Evolutionary conservation across 1,140 invertebrate genomes (phyloP), one percentile per base, ranked within the genome.

Genomic region (Aphaenogaster floridana): DNA sequence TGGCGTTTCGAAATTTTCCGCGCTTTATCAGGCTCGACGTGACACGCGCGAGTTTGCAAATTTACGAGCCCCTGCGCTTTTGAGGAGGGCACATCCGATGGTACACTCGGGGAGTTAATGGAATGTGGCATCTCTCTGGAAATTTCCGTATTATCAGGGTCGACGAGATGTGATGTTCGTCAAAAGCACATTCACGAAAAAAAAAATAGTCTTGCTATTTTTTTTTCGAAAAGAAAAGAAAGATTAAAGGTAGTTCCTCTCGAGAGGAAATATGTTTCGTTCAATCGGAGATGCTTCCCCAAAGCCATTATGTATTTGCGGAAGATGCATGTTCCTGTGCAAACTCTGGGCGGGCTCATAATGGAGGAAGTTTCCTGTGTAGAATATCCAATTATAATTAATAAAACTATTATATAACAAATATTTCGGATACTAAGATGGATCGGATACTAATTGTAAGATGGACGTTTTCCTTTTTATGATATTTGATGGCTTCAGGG

Each of bases 61-160:
- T 83, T 83, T 83, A 83, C 66, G 21, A 72, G 64, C 21, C 52
- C n/a, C 36, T 36, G 17, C 13, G 48, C 34, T 71, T 71, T 71
- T 34, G 36, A 54, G 21, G 64, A 69, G 64, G 50, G 68, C 36
- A 71, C 64, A 50, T 50, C 50, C 50, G 48, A 28, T 57, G 34
- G 9, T 34, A 36, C 28, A 28, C 36, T 57, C 39, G 15, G 21
- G 39, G 9, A 5, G 64, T 81, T 81, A 81, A 81, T 81, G 52
- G 36, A 72, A 72, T 45, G 77, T 61, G 76, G 15, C 77, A 34
- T 79, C 45, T 68, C 8, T 68, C 8, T 39, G 66, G 1, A 72
- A 83, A 83, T 83, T 81, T 71, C 50, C 50, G 36, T 81, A 71
- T 80, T 52, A 68, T 57, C 36, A 50, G 15, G 13, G 6, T 15